A percentile compares a stretch with the other conserved stretches of the same genome.
phyloP scores from a whole-genome alignment of 1,140 invertebrate genomes.

The Eriocheir sinensis region DNA sequence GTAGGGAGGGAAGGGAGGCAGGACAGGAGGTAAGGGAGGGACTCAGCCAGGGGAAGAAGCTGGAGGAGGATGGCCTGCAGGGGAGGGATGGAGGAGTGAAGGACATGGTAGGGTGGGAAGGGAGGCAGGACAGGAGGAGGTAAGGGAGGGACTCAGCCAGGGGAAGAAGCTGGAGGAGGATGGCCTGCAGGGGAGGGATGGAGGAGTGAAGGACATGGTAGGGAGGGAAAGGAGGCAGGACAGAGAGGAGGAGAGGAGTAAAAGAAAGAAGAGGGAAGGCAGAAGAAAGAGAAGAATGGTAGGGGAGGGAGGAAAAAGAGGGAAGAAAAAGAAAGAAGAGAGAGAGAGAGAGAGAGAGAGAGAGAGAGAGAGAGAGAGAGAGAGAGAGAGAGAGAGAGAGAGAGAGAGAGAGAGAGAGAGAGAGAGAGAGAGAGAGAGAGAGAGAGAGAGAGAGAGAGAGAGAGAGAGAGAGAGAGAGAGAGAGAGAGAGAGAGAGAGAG shows the following conservation, averaged over 20 bases:
- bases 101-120: not conserved
- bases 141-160: not conserved
- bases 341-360: not conserved
- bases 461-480: too few species aligned
- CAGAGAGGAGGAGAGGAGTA: not conserved
- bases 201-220: not conserved
- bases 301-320: not conserved
- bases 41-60: conserved; percentile 29
- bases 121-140: not conserved
- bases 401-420: too few species aligned
- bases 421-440: too few species aligned
- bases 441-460: too few species aligned
- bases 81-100: not conserved
- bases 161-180: conserved; percentile 15
- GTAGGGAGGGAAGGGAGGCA: not conserved
- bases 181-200: conserved; percentile 19
- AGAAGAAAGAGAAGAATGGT: not conserved
- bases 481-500: too few species aligned
- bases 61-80: conserved; percentile 16
- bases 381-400: too few species aligned
- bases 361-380: too few species aligned
- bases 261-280: conserved; percentile 37
- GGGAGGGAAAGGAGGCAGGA: not conserved
- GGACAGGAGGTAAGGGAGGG: not conserved
- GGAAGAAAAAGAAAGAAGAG: too few species aligned